Percentiles rank a stretch among this genome's conserved stretches.
Conservation (phyloP, 92 coral and sea anemone species). For the Siderastrea siderea region DNA sequence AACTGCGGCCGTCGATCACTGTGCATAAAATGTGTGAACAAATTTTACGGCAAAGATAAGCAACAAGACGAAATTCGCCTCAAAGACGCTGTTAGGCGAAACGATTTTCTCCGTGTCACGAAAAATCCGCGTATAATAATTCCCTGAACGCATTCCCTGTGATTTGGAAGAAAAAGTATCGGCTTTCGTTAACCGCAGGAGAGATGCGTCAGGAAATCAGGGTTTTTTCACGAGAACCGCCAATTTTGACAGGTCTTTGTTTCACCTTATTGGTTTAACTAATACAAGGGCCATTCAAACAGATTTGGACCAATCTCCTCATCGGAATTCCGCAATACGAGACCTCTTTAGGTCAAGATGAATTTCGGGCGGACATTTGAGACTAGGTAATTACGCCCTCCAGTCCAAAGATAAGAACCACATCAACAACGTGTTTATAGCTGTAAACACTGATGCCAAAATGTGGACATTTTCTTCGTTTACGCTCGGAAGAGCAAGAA, state of each 20-base stretch:
- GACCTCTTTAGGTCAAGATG: conserved; percentile 22
- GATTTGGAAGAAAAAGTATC: conserved; percentile 32
- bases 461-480: conserved; percentile 31
- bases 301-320: conserved; percentile 31
- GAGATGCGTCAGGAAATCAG: conserved; percentile 41
- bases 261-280: conserved; percentile 68
- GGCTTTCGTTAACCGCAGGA: conserved; percentile 43
- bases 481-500: conserved; percentile 72
- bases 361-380: conserved; percentile 39
- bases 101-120: conserved; percentile 29
- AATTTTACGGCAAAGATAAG: background rate
- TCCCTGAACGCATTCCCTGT: conserved; percentile 43
- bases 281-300: conserved; percentile 73
- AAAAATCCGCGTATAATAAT: conserved; percentile 15
- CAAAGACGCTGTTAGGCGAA: background rate
- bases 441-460: conserved; percentile 49
- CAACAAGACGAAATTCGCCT: background rate
- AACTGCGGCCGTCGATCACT: background rate
- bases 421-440: conserved; percentile 70
- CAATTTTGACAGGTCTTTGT: conserved; percentile 65
- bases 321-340: conserved; percentile 50
- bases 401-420: conserved; percentile 51
- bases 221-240: conserved; percentile 33
- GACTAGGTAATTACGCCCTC: conserved; percentile 53
- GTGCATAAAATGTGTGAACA: background rate